Base-by-base conservation (phyloP, 2,888 invertebrate species). In the Leptinotarsa rubiginosa region DNA sequence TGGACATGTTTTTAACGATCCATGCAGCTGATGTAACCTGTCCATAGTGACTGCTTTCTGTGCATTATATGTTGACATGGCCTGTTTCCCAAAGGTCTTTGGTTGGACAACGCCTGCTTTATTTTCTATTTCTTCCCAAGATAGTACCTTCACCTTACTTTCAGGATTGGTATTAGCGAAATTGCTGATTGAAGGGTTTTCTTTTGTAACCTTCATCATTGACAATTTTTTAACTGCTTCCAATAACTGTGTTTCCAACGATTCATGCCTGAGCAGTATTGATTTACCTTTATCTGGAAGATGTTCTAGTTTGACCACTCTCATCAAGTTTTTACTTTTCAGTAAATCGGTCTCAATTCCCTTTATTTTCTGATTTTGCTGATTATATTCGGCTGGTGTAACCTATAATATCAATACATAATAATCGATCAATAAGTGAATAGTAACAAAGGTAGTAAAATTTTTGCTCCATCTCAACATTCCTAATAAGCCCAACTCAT, bases 11-110 rank as follows among this genome's bases (percentile, higher is more conserved):
- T 90, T 90, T 10, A 96, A 86, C 0, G 95, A 93, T 74, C 90
- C 90, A 86, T 96, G 95, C 47, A 96, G 87, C 81, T 91, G 91
- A 78, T 93, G 91, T 3, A 96, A 88, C 4, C 93, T 90, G 59
- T 95, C 94, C 72, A 93, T 87, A 3, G 95, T 95, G 47, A 95
- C 83, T 12, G 90, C 88, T 76, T 93, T 92, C 82, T 95, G 93
- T 2, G 90, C 90, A 83, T 92, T 90, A 80, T 92, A 92, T 0
- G 93, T 94, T 50, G 91, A 89, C 88, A 94, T 88, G 1, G 94
- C 95, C 80, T 82, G 89, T 80, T 90, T 89, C 74, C 92, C 92
- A 75, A 91, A 90, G 85, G 90, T 90, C 71, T 88, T 85, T 0
- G 92, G 92, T 81, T 90, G 89, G 15, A 92, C 91, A 0, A 87